Base-by-base conservation (phyloP, 2,113 vertebrate genomes). In the Anthoscopus minutus region DNA sequence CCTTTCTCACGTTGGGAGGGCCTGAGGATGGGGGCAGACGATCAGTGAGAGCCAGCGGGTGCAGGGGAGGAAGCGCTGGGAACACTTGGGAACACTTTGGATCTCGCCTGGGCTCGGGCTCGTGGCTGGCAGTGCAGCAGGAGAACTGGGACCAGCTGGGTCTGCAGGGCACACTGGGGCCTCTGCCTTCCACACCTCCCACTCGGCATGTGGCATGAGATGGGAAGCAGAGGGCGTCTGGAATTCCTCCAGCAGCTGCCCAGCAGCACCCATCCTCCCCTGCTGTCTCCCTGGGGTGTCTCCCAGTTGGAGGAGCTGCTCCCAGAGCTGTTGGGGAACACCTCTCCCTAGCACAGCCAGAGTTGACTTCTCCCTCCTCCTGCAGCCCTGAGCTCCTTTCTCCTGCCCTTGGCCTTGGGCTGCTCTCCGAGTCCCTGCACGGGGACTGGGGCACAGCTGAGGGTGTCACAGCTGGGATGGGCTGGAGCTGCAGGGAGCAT, bases 1-100 rank as follows among this genome's bases (percentile, higher is more conserved):
- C 90, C 81, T 88, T 96, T 96, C 96, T 96, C 92, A 93, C 86
- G 4, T 96, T 13, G 11, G 69, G 88, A 96, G 76, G 86, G 92
- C 76, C 80, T 8, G 88, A 47, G 80, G 88, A 73, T 90, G 91
- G 87, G 93, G 87, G 74, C 70, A 65, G 84, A n/a, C 1, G 4
- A 9, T 50, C 1, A 16, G 51, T 57, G 89, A 61, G 76, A 95
- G 91, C 33, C 89, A 57, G 81, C 3, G 78, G 89, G 81, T 79
- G 91, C 84, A 69, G 81, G 64, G 89, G 81, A 81, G 71, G 45
- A 48, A 90, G 91, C 3, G 1, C 40, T 81, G 87, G 73, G 42
- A 71, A 8, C 6, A 1, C 58, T 77, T 13, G 64, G 90, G 85
- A 61, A 4, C 81, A 2, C 33, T 45, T 37, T 53, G 64, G 62